These are phyloP conservation scores for Lepidochrysops patricia DNA, from an alignment of 2,888 invertebrate genomes.

Conservation along the genomic window DNA sequence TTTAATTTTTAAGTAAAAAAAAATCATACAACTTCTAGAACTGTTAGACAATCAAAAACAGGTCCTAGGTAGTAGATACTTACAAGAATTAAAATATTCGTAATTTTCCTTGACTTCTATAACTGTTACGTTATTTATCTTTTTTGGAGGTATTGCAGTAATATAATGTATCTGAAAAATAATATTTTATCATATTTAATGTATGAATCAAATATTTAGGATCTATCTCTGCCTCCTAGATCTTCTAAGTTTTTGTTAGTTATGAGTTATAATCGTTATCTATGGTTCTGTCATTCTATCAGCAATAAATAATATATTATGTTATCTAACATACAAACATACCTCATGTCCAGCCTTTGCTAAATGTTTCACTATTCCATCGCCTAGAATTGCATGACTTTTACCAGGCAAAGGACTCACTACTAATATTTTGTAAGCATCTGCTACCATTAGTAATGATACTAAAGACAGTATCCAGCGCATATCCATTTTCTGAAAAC, in stretches of 20 bases:
- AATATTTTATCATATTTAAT: too few species aligned
- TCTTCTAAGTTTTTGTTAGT: too few species aligned
- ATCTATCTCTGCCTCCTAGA: too few species aligned
- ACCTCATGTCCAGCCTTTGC: conserved; percentile 40
- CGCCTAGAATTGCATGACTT: conserved; percentile 37
- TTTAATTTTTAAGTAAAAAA: too few species aligned
- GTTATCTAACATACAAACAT: too few species aligned
- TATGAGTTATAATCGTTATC: conserved; percentile 42
- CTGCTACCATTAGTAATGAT: background rate
- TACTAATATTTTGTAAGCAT: conserved; percentile 30
- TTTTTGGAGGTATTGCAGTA: background rate
- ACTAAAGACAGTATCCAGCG: background rate
- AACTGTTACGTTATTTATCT: background rate
- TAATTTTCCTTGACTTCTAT: background rate
- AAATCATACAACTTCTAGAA: too few species aligned
- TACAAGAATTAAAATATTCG: background rate
- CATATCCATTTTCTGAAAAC: background rate
- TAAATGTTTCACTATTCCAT: conserved; percentile 32
- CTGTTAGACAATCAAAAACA: too few species aligned
- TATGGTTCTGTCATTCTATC: too few species aligned
- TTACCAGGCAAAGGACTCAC: conserved; percentile 32
- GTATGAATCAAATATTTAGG: too few species aligned
- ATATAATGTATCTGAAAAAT: background rate
- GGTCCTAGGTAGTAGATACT: background rate
- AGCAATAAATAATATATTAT: too few species aligned